These are phyloP conservation scores for Numida meleagris DNA, from an alignment of 2,113 vertebrate genomes.

Conservation along the genomic window DNA sequence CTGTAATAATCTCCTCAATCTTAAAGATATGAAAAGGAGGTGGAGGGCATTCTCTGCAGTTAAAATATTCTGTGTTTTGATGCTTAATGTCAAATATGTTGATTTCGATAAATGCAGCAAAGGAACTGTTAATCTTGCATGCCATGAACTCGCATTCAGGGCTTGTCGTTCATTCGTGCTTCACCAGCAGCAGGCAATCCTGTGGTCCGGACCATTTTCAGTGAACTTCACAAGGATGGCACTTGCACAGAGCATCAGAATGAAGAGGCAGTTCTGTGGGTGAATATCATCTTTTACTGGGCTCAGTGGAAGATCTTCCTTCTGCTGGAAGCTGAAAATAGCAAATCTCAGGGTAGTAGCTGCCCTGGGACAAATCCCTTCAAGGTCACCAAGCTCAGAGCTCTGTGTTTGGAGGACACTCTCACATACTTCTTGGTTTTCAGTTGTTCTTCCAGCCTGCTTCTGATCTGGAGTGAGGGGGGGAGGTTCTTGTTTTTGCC, in stretches of 20 bases:
- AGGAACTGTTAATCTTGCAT: background rate
- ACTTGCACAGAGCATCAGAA: background rate
- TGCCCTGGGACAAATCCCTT: background rate
- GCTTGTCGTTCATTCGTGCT: background rate
- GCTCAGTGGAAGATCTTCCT: background rate
- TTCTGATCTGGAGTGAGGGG: background rate
- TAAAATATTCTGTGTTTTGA: conserved; percentile 37
- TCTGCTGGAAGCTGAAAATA: background rate
- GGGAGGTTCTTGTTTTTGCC: rapidly evolving
- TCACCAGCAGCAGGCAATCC: background rate
- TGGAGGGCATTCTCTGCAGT: background rate
- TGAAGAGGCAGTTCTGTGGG: background rate
- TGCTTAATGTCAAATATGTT: conserved; percentile 13
- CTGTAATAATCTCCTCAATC: background rate
- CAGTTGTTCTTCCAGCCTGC: background rate
- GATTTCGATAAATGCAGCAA: conserved; percentile 11
- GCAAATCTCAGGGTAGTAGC: background rate
- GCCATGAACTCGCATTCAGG: rapidly evolving
- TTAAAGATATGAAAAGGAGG: background rate
- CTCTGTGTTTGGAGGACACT: background rate
- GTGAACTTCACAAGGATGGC: background rate
- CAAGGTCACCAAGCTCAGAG: background rate
- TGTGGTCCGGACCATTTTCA: background rate
- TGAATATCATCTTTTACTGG: background rate
- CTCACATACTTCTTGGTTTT: background rate